phyloP scores from a whole-genome alignment of 2,113 vertebrate genomes.

The Oophaga pumilio region DNA sequence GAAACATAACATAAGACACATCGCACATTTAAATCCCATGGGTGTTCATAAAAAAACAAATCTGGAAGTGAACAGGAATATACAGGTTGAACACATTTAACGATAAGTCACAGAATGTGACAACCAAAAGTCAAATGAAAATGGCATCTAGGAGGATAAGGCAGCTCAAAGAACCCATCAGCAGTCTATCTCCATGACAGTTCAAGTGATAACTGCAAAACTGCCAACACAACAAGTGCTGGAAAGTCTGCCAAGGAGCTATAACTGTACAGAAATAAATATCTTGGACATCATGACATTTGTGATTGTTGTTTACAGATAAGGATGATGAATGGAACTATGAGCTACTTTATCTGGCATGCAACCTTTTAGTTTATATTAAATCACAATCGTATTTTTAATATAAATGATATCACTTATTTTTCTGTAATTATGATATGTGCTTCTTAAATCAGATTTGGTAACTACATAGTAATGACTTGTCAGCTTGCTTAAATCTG shows the following conservation, averaged over 20 bases:
- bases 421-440: slow-evolving; percentile 7
- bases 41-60: slow-evolving; percentile 7
- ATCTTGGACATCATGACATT: slow-evolving; percentile 61
- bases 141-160: slow-evolving; percentile 57
- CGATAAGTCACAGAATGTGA: slow-evolving; percentile 50
- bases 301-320: slow-evolving; percentile 60
- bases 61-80: slow-evolving; percentile 21
- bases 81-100: slow-evolving; percentile 50
- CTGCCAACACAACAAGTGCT: slow-evolving; percentile 57
- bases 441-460: background rate
- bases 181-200: slow-evolving; percentile 57
- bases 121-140: slow-evolving; percentile 51
- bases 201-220: slow-evolving; percentile 60
- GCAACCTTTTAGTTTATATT: slow-evolving; percentile 20
- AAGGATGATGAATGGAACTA: slow-evolving; percentile 48
- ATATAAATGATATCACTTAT: slow-evolving; percentile 2
- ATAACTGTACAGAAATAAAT: slow-evolving; percentile 60
- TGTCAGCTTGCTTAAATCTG: background rate
- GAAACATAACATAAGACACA: slow-evolving; percentile 34
- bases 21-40: slow-evolving; percentile 45
- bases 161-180: slow-evolving; percentile 57
- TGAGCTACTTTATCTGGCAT: slow-evolving; percentile 47
- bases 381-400: slow-evolving; percentile 13
- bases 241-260: slow-evolving; percentile 56
- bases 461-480: background rate